Percentiles rank a stretch among this genome's conserved stretches.
Evolutionary conservation across 2,797 vertebrate genomes (phyloP).

Genomic region (Smutsia temminckii): DNA sequence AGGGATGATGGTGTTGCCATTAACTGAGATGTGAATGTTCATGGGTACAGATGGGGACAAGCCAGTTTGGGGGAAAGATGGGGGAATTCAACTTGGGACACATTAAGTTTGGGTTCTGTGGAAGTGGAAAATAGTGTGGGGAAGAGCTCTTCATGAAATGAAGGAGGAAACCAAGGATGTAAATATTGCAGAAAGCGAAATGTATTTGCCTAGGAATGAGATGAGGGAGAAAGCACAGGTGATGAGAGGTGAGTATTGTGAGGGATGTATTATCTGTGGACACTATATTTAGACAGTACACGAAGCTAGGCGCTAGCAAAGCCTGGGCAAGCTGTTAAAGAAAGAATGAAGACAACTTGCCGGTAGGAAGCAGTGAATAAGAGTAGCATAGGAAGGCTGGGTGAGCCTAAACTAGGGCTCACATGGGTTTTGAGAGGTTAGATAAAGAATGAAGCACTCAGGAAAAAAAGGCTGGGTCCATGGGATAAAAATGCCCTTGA

Average conservation of each 20-base stretch:
- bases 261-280: background rate
- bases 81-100: background rate
- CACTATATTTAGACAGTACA: background rate
- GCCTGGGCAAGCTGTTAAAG: background rate
- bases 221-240: background rate
- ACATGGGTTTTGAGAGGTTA: background rate
- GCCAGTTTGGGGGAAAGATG: no score
- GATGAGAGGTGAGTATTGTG: rapidly evolving
- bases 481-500: background rate
- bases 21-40: background rate
- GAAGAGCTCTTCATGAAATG: background rate
- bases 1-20: background rate
- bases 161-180: background rate
- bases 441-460: background rate
- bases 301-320: background rate
- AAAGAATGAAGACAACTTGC: background rate
- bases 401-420: no score
- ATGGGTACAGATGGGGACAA: rapidly evolving
- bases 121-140: background rate
- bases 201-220: background rate
- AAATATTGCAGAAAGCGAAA: background rate
- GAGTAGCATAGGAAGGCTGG: background rate
- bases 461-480: background rate
- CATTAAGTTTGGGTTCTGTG: background rate
- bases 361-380: background rate